A percentile compares a stretch with the other conserved stretches of the same genome.
Evolutionary conservation across 2,888 invertebrate species (phyloP).

Genomic region (Drosophila flavopinicola): DNA sequence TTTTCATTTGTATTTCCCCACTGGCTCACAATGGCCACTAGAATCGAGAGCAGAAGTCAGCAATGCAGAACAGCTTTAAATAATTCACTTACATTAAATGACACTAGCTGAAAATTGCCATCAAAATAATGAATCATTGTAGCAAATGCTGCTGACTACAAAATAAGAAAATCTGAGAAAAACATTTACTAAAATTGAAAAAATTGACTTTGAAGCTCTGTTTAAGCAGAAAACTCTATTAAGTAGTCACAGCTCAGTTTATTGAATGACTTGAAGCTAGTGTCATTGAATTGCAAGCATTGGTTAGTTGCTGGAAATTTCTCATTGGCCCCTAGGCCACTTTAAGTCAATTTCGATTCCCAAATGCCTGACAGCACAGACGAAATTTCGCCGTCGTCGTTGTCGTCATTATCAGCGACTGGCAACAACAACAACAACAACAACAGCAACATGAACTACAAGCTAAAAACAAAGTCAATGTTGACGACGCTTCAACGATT

Average conservation of each 20-base stretch:
- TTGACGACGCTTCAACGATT: conserved; percentile 75
- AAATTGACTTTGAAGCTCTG: neutral
- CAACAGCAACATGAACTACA: conserved; percentile 21
- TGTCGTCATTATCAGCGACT: conserved; percentile 47
- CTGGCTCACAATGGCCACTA: neutral
- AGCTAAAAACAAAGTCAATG: conserved; percentile 59
- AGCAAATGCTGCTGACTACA: no score
- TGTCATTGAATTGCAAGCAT: no score
- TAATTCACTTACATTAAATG: conserved; percentile 18
- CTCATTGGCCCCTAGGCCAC: conserved; percentile 24
- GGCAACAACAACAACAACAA: conserved; percentile 28
- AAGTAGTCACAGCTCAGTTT: no score
- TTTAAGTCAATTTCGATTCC: conserved; percentile 30
- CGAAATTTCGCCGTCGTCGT: conserved; percentile 23
- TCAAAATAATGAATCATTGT: conserved; percentile 1
- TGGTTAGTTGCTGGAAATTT: conserved; percentile 21
- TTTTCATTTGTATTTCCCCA: conserved; percentile 5
- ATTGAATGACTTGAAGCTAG: conserved; percentile 10
- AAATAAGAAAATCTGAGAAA: no score
- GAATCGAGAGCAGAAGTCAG: conserved; percentile 12
- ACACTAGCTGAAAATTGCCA: conserved; percentile 7
- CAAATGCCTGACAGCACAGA: no score
- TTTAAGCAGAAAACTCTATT: neutral
- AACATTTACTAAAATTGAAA: no score
- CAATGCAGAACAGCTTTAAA: conserved; percentile 26